A percentile compares a stretch with the other conserved stretches of the same genome.
phyloP scores from a whole-genome alignment of 37 sponge, comb jelly and placozoan genomes.

The Crambe crambe region DNA sequence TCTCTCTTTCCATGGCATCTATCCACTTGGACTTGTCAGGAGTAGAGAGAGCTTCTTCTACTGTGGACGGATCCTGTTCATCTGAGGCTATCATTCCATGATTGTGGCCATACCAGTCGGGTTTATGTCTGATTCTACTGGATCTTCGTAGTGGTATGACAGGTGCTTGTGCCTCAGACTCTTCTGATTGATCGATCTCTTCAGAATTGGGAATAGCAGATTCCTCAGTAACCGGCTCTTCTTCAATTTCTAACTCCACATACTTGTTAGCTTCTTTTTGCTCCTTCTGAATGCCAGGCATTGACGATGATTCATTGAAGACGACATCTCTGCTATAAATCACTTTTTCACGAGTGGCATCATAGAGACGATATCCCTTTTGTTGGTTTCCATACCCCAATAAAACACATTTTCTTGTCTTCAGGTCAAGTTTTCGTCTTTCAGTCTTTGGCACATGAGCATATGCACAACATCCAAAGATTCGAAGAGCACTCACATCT shows the following conservation, averaged over 20 bases:
- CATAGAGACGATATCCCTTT: constrained; percentile 14
- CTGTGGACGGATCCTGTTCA: constrained; percentile 28
- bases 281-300: constrained; percentile 15
- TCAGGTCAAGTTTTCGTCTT: too few species aligned
- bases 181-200: too few species aligned
- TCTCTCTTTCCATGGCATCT: constrained; percentile 49
- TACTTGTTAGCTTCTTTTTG: neutral
- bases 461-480: constrained; percentile 56
- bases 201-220: neutral
- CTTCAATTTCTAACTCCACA: too few species aligned
- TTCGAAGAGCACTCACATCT: constrained; percentile 30
- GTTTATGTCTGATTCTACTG: too few species aligned
- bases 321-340: too few species aligned
- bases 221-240: too few species aligned
- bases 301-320: too few species aligned
- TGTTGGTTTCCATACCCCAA: constrained; percentile 19
- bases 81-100: too few species aligned
- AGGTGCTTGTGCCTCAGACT: too few species aligned
- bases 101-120: constrained; percentile 39
- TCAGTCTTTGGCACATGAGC: constrained; percentile 22
- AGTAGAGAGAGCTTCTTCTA: constrained; percentile 15
- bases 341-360: neutral
- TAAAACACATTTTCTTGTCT: constrained; percentile 21
- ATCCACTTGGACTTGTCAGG: constrained; percentile 37
- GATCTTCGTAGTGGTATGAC: too few species aligned